Evolutionary conservation across 2,797 vertebrate species (phyloP).

Genomic region (Oryzias dopingdopingensis): DNA sequence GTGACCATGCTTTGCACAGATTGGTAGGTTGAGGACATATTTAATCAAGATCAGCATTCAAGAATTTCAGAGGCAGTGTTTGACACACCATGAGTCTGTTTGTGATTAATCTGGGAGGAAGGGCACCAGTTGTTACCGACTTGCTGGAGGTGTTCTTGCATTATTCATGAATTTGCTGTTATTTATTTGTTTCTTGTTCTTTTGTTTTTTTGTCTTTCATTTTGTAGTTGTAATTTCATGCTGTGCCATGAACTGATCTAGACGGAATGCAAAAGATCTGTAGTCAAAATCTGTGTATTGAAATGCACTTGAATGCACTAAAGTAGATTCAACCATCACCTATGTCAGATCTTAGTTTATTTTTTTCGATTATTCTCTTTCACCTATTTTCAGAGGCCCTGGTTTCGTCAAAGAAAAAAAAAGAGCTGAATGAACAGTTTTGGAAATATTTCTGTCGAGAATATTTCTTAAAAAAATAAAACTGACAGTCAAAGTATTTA

Average conservation of each 20-base stretch:
- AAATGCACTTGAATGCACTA: no score
- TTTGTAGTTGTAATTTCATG: constrained; percentile 5
- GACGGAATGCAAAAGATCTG: not conserved
- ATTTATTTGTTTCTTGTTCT: constrained; percentile 9
- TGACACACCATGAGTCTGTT: constrained; percentile 5
- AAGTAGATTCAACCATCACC: not conserved
- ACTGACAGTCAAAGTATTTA: no score
- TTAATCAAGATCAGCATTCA: constrained; percentile 13
- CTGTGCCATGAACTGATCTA: not conserved
- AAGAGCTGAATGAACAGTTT: not conserved
- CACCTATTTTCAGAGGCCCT: no score
- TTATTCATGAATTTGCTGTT: constrained; percentile 35
- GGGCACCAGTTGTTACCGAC: constrained; percentile 16
- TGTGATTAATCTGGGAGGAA: constrained; percentile 23
- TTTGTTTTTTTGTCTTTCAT: constrained; percentile 16
- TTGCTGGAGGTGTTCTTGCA: constrained; percentile 21
- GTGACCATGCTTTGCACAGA: not conserved
- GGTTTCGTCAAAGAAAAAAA: not conserved
- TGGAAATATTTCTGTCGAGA: no score
- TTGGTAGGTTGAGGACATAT: constrained; percentile 10
- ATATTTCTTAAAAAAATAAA: not conserved
- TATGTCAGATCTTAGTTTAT: not conserved
- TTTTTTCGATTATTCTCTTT: not conserved
- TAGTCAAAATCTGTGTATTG: not conserved
- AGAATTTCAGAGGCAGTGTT: constrained; percentile 2